phyloP scores from a whole-genome alignment of 2,888 invertebrate species.

The Drosophila hamatofila region DNA sequence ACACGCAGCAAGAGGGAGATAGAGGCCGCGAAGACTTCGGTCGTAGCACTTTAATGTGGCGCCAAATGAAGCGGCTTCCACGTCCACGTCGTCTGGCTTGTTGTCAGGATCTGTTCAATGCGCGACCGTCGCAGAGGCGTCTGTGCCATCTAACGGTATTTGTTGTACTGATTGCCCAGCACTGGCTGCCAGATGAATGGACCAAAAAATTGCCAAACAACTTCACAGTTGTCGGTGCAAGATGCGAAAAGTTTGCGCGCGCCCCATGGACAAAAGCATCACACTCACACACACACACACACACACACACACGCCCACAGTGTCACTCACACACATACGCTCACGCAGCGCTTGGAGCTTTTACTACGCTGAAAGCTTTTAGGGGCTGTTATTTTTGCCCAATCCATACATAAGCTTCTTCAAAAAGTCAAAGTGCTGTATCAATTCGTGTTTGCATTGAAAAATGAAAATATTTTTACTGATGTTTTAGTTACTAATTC shows the following conservation, averaged over 20 bases:
- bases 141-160: constrained; percentile 72
- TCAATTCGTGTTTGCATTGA: neutral
- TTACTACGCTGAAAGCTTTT: constrained; percentile 69
- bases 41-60: constrained; percentile 69
- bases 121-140: constrained; percentile 46
- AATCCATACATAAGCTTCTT: constrained; percentile 25
- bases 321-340: constrained; percentile 9
- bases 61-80: constrained; percentile 65
- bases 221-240: constrained; percentile 66
- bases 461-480: no score
- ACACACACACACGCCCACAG: constrained; percentile 23
- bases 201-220: constrained; percentile 73
- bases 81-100: constrained; percentile 34
- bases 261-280: constrained; percentile 54
- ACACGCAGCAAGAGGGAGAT: neutral
- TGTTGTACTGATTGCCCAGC: constrained; percentile 64
- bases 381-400: constrained; percentile 15
- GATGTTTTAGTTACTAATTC: no score
- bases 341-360: constrained; percentile 50
- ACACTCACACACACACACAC: constrained; percentile 17
- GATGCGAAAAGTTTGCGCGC: constrained; percentile 65
- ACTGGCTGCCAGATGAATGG: constrained; percentile 68
- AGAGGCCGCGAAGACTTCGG: constrained; percentile 43
- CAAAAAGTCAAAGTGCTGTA: constrained; percentile 48
- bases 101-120: constrained; percentile 26